Conservation (phyloP, 2,888 invertebrate genomes). For the Acleris cristana region DNA sequence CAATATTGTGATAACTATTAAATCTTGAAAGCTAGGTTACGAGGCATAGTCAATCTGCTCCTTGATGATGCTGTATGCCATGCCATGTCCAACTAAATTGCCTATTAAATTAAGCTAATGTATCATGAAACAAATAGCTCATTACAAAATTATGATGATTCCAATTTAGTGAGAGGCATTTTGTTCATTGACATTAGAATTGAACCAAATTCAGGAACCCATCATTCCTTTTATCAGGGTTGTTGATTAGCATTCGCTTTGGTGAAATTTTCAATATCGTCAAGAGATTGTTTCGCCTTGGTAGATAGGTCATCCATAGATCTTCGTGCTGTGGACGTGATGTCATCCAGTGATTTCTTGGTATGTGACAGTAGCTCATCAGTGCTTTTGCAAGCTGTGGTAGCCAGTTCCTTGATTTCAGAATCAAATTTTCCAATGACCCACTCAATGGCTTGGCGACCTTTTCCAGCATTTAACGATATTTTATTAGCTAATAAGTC, state of each 20-base stretch:
- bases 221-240: slow-evolving; percentile 82
- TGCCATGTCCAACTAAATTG: background rate
- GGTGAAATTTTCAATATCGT: slow-evolving; percentile 88
- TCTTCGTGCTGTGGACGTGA: slow-evolving; percentile 89
- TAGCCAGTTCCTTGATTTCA: slow-evolving; percentile 94
- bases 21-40: background rate
- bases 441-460: slow-evolving; percentile 98
- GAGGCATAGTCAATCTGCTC: too few relatives aligned
- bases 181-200: slow-evolving; percentile 23
- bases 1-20: slow-evolving; percentile 4
- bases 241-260: slow-evolving; percentile 78
- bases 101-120: slow-evolving; percentile 29
- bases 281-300: slow-evolving; percentile 88
- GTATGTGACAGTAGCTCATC: slow-evolving; percentile 91
- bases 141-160: slow-evolving; percentile 20
- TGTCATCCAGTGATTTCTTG: slow-evolving; percentile 91
- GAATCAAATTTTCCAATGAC: slow-evolving; percentile 96
- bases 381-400: slow-evolving; percentile 90
- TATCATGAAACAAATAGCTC: slow-evolving; percentile 27
- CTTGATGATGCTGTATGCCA: too few relatives aligned
- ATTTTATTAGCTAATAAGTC: slow-evolving; percentile 94
- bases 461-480: slow-evolving; percentile 96
- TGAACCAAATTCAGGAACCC: slow-evolving; percentile 38
- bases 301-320: slow-evolving; percentile 92
- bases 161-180: slow-evolving; percentile 28